Conservation (phyloP, 2,113 vertebrate genomes). For the Triplophysa dalaica region DNA sequence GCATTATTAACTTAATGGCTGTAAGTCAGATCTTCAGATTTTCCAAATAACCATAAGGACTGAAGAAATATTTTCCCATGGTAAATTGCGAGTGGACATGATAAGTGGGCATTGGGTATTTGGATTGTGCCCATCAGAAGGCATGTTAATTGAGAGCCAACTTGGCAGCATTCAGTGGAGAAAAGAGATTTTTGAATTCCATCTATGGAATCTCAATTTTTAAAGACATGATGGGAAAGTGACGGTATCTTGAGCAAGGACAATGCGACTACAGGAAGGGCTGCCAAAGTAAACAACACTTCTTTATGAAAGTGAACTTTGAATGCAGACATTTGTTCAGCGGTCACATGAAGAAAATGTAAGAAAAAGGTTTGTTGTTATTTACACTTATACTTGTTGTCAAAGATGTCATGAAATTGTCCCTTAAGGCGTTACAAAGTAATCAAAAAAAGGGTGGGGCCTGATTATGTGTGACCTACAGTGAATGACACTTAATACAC, state of each 20-base stretch:
- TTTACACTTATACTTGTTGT: background rate
- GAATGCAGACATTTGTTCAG: background rate
- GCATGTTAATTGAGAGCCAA: conserved; percentile 66
- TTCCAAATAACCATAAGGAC: conserved; percentile 55
- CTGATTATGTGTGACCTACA: background rate
- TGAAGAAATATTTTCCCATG: conserved; percentile 64
- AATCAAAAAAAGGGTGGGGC: background rate
- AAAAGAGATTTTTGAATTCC: conserved; percentile 65
- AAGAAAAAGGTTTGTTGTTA: no score
- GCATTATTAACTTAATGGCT: background rate
- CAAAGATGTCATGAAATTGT: background rate
- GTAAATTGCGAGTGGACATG: conserved; percentile 50
- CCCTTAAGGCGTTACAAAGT: background rate
- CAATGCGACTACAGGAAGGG: conserved; percentile 55
- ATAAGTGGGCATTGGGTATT: conserved; percentile 61
- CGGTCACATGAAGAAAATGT: background rate
- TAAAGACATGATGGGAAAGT: conserved; percentile 58
- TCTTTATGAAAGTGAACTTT: conserved; percentile 51
- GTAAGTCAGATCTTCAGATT: conserved; percentile 44
- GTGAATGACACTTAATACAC: no score
- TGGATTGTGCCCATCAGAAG: conserved; percentile 63
- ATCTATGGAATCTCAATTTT: conserved; percentile 64
- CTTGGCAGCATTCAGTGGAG: conserved; percentile 64
- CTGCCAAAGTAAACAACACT: conserved; percentile 48
- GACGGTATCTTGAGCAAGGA: conserved; percentile 62